These are phyloP conservation scores for Laodelphax striatellus DNA, from an alignment of 1,140 invertebrate genomes.

Conservation along the genomic window DNA sequence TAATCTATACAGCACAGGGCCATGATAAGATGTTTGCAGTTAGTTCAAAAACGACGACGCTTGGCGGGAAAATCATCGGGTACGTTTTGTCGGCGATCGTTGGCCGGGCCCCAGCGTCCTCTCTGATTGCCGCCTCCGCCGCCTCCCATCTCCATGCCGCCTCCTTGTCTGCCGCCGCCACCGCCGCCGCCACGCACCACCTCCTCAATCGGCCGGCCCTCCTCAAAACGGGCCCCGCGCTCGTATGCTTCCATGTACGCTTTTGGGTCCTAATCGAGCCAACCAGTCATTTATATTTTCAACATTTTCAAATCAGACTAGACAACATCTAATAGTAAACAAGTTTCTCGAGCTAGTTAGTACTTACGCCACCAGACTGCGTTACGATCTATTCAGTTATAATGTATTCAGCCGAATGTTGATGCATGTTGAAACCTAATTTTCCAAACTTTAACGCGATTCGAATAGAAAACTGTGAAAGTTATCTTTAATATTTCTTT, in stretches of 20 bases:
- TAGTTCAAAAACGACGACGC: conserved; percentile 16
- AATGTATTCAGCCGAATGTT: too few relatives aligned
- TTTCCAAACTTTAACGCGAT: too few relatives aligned
- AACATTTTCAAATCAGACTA: neutral
- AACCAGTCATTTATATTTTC: neutral
- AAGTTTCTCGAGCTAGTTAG: neutral
- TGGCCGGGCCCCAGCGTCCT: conserved; percentile 8
- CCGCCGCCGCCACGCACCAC: conserved; percentile 1
- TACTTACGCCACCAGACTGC: too few relatives aligned
- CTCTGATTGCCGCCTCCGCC: neutral
- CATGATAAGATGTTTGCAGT: neutral
- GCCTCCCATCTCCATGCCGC: conserved; percentile 4
- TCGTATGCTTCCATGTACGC: conserved; percentile 18
- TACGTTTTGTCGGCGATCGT: conserved; percentile 5
- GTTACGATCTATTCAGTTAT: too few relatives aligned
- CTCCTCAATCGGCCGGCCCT: conserved; percentile 1
- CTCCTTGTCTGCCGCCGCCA: neutral
- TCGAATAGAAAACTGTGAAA: too few relatives aligned
- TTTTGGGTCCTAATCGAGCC: conserved; percentile 17
- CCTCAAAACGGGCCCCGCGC: conserved; percentile 11
- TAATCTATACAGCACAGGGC: too few relatives aligned
- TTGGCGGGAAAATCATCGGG: conserved; percentile 17
- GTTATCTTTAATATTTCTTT: too few relatives aligned
- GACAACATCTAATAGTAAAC: neutral
- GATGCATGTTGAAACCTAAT: too few relatives aligned